Evolutionary conservation across 2,888 invertebrate genomes (phyloP), one percentile per base, ranked within the genome.

Genomic region (Tetheella fluctuosa): DNA sequence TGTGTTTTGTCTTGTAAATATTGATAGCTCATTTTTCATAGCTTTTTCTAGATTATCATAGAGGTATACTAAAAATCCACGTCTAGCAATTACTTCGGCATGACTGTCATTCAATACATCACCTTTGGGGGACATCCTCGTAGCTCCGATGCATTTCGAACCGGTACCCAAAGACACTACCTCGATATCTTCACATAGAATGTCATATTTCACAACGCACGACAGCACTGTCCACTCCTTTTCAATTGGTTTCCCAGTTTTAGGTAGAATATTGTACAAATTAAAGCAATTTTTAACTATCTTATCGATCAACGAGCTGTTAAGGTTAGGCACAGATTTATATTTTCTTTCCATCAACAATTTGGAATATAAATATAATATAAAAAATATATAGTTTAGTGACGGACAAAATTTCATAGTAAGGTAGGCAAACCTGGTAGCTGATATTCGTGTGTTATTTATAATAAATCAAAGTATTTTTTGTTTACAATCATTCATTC

Each of bases 111-210:
- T 97, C 15, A 99, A 77, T 64, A 96, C 93, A 73, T 95, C 94
- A 1, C 98, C 98, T 30, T 82, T 83, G 2, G 90, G 76, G 59
- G 95, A 95, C 90, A 96, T 91, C 83, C 95, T 95, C 3, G 89
- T 87, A 60, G 94, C 93, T 1, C 98, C 98, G 66, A 99, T 94
- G 85, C 98, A 99, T 91, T 98, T 99, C 0, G 98, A 96, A 0
- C 99, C 99, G 2, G 97, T 97, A 2, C 97, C 98, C 59, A 98
- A 83, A n/a, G 98, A 94, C 28, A 98, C 95, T 4, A 98, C 95
- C 79, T 94, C 93, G 42, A 88, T 73, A 7, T 77, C 71, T 54
- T 85, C 74, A 34, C 70, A 74, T 13, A 58, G 61, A 52, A 67
- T 81, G 57, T 95, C 84, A 71, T 93, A 88, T 80, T 94, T 83